Percentiles rank a stretch among this genome's conserved stretches.
These are phyloP conservation scores for Sceloporus undulatus DNA, from an alignment of 2,113 vertebrate species.

Conservation along the genomic window DNA sequence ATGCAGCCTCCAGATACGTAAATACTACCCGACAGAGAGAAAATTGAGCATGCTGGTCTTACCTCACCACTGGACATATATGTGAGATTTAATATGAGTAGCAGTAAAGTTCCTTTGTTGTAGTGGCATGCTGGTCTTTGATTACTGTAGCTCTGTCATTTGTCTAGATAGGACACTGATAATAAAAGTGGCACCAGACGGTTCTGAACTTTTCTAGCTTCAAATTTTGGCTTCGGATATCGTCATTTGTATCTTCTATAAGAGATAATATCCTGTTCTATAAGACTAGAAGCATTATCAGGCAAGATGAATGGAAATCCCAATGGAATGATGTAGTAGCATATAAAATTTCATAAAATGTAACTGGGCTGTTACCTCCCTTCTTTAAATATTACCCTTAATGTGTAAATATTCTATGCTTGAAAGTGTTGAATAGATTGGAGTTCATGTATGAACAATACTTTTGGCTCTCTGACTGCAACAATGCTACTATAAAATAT, in stretches of 20 bases:
- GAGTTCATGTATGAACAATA: neutral
- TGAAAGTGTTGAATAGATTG: too few species aligned
- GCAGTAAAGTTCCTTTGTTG: neutral
- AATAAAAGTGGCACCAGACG: neutral
- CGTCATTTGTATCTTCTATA: too few species aligned
- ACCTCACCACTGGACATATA: neutral
- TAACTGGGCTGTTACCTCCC: neutral
- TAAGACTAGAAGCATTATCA: neutral
- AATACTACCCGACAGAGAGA: neutral
- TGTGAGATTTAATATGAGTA: neutral
- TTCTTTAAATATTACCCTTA: too few species aligned
- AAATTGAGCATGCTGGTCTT: too few species aligned
- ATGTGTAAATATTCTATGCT: too few species aligned
- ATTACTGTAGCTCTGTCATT: neutral
- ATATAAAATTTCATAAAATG: neutral
- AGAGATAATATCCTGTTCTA: neutral
- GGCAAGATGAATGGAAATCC: neutral
- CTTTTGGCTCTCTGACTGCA: neutral
- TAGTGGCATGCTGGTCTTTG: neutral
- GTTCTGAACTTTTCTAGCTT: neutral
- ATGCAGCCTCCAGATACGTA: neutral
- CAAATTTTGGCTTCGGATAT: too few species aligned
- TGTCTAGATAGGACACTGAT: neutral
- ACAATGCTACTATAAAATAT: neutral
- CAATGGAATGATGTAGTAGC: neutral